Evolutionary conservation across 2,888 invertebrate species (phyloP).

Genomic region (Euzophera pinguis): DNA sequence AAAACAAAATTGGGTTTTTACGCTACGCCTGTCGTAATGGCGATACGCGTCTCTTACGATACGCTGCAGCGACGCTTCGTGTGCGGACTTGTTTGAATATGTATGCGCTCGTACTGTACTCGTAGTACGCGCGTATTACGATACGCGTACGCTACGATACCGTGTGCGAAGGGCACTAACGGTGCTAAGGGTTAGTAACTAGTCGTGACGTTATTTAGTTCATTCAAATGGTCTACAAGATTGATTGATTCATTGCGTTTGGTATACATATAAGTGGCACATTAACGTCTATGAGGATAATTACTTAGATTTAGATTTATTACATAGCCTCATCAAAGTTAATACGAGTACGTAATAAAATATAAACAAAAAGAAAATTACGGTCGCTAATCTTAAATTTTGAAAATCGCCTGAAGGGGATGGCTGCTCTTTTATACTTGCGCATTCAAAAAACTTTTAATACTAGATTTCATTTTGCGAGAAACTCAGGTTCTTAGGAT

Average conservation of each 20-base stretch:
- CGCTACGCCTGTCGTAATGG: no score
- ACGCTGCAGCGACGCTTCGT: no score
- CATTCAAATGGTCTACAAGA: no score
- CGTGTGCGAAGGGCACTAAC: no score
- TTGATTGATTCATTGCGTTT: not conserved
- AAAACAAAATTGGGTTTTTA: no score
- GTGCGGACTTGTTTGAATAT: no score
- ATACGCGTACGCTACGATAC: no score
- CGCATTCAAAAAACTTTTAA: not conserved
- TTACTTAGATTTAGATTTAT: not conserved
- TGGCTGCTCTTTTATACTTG: not conserved
- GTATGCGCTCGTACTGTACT: no score
- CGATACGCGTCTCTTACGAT: no score
- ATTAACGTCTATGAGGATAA: not conserved
- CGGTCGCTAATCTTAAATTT: not conserved
- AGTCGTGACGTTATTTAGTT: no score
- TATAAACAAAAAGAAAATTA: not conserved
- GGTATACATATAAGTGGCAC: not conserved
- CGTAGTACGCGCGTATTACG: no score
- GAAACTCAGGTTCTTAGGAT: not conserved
- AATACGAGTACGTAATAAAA: not conserved
- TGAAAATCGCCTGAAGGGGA: not conserved
- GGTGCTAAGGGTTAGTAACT: no score
- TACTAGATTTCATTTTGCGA: constrained; percentile 14
- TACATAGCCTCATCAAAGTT: not conserved